Evolutionary conservation across 30 jellyfish, hydroid and myxozoan genomes (phyloP), one percentile per base, ranked within the genome.

Genomic region (Hydractinia echinata): DNA sequence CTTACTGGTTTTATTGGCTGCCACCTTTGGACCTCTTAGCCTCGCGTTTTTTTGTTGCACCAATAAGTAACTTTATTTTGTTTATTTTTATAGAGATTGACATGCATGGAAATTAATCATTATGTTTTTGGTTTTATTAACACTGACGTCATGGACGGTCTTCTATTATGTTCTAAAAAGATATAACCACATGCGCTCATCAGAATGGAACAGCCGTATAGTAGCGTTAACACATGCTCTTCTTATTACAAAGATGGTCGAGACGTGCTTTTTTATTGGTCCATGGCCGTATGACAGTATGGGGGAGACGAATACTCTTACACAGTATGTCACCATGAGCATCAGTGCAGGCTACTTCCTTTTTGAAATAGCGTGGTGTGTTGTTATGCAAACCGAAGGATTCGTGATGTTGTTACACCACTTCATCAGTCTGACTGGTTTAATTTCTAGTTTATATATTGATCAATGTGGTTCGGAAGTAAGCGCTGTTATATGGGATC

Each of bases 391-490:
- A 61, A 92, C 96, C 11, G 98, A 92, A 80, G 89, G 91, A 11
- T 5, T 79, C 5, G 21, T 84, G 85, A 92, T 92, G 96, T 79
- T 92, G 39, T 8, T 83, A 48, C 98, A 92, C 66, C 98, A 92
- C 69, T 87, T 84, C 83, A 64, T 92, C 73, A 92, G 98, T 62
- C 77, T 92, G 61, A 62, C 83, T 70, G 76, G 93, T 55, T 68
- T 92, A 82, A 81, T 83, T 62, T 86, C 88, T 55, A 91, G 98
- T 53, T 60, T 84, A 55, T 52, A 11, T 51, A 49, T 87, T 79
- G 78, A 81, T 18, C 83, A 79, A 61, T 92, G 95, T 62, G 98
- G 95, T n/a, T 76, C 98, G 5, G 98, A 92, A 67, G 91, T 92
- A 39, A 30, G 82, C 18, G 70, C 70, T 30, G 87, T 95, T 8